Evolutionary conservation across 2,797 vertebrate genomes (phyloP).

Genomic region (Hipposideros larvatus): DNA sequence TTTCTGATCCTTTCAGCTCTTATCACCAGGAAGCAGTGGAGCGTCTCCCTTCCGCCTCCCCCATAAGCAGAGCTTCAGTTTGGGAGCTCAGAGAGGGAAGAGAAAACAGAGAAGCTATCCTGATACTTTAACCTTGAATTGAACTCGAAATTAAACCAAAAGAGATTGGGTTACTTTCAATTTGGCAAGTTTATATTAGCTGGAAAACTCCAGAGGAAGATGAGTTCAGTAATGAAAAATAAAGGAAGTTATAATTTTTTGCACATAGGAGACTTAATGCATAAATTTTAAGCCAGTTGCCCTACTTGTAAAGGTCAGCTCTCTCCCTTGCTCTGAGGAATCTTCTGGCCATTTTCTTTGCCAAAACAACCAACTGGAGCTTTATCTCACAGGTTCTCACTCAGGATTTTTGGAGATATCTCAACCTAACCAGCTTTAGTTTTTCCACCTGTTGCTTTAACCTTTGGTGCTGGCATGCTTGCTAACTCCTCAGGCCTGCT

Average conservation of each 20-base stretch:
- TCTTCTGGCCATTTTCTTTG: constrained; percentile 27
- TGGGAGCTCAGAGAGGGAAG: neutral
- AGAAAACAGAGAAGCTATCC: neutral
- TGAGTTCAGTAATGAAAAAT: constrained; percentile 23
- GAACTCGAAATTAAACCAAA: constrained; percentile 51
- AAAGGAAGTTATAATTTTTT: constrained; percentile 54
- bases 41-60: accelerated
- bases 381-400: neutral
- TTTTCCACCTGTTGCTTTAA: neutral
- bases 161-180: constrained; percentile 60
- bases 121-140: constrained; percentile 37
- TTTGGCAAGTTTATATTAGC: constrained; percentile 67
- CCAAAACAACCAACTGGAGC: neutral
- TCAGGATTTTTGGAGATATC: neutral
- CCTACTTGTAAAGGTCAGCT: constrained; percentile 58
- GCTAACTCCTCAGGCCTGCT: neutral
- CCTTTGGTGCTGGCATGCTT: neutral
- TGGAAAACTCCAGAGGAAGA: constrained; percentile 66
- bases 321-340: constrained; percentile 26
- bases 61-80: neutral
- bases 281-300: constrained; percentile 19
- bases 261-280: neutral
- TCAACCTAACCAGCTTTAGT: neutral
- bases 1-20: neutral
- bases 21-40: neutral